Conservation (phyloP, 1,140 invertebrate species). For the Zaprionus lachaisei region DNA sequence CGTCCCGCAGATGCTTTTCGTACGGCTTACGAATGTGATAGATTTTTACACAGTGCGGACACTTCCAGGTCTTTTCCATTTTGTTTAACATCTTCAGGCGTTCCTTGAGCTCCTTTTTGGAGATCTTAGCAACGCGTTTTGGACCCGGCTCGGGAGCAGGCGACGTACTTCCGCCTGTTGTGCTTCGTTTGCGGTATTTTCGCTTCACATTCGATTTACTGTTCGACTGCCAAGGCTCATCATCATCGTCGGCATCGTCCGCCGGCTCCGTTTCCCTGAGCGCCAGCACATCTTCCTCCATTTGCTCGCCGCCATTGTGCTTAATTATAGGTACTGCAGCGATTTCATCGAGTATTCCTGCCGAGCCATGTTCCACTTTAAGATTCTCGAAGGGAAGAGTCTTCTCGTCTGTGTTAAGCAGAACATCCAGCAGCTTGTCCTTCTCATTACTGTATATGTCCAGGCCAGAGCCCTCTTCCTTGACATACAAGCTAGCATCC, state of each 20-base stretch:
- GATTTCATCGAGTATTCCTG: constrained; percentile 70
- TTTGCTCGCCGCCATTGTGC: constrained; percentile 38
- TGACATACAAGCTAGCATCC: constrained; percentile 68
- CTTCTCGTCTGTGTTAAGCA: constrained; percentile 64
- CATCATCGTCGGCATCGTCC: constrained; percentile 23
- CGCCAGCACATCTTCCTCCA: constrained; percentile 72
- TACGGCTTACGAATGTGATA: constrained; percentile 82
- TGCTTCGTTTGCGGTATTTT: constrained; percentile 64
- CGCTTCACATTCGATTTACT: constrained; percentile 49
- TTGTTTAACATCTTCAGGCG: constrained; percentile 76
- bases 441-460: constrained; percentile 77
- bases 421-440: constrained; percentile 68
- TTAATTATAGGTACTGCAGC: constrained; percentile 69
- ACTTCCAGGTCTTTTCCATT: constrained; percentile 77
- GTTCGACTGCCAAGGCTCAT: constrained; percentile 2
- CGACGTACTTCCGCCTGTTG: constrained; percentile 11
- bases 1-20: constrained; percentile 78
- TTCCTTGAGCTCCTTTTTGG: constrained; percentile 72
- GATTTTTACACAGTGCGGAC: constrained; percentile 78
- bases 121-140: constrained; percentile 69
- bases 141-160: constrained; percentile 37
- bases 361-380: constrained; percentile 65
- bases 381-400: constrained; percentile 64
- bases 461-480: constrained; percentile 52
- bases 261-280: constrained; percentile 37